phyloP scores from a whole-genome alignment of 2,113 vertebrate species.

The Paedocypris sp. region DNA sequence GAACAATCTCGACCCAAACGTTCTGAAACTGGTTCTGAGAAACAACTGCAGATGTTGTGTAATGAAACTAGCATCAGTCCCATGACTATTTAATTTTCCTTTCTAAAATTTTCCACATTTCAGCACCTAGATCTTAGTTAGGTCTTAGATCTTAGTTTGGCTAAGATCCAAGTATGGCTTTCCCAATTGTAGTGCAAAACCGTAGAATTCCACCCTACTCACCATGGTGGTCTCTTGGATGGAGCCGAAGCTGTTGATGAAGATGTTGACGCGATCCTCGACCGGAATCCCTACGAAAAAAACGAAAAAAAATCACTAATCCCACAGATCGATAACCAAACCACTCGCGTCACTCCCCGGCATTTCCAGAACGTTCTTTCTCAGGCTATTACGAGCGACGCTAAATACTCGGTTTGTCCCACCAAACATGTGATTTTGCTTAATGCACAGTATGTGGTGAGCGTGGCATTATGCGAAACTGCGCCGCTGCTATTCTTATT shows the following conservation, averaged over 20 bases:
- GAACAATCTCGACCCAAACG: no score
- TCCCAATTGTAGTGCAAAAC: no score
- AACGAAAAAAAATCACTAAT: not conserved
- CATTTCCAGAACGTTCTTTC: not conserved
- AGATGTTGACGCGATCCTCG: conserved; percentile 95
- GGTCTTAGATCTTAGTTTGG: no score
- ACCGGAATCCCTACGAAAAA: conserved; percentile 80
- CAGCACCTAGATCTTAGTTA: no score
- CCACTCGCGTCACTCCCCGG: not conserved
- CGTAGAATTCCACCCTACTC: conserved; percentile 52
- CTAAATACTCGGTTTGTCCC: not conserved
- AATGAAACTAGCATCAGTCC: no score
- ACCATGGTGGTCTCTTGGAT: conserved; percentile 99
- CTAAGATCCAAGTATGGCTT: no score
- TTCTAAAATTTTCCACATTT: no score
- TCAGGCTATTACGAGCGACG: not conserved
- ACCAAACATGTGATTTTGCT: conserved; percentile 33
- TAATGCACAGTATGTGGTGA: conserved; percentile 18
- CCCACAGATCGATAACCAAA: not conserved
- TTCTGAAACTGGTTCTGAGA: no score
- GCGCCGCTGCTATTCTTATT: conserved; percentile 33
- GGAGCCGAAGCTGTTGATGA: conserved; percentile 98
- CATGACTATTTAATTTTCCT: no score
- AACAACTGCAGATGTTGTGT: no score
- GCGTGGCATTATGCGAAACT: not conserved